Base-by-base conservation (phyloP, 2,888 invertebrate species). In the Gymnoscelis rufifasciata region DNA sequence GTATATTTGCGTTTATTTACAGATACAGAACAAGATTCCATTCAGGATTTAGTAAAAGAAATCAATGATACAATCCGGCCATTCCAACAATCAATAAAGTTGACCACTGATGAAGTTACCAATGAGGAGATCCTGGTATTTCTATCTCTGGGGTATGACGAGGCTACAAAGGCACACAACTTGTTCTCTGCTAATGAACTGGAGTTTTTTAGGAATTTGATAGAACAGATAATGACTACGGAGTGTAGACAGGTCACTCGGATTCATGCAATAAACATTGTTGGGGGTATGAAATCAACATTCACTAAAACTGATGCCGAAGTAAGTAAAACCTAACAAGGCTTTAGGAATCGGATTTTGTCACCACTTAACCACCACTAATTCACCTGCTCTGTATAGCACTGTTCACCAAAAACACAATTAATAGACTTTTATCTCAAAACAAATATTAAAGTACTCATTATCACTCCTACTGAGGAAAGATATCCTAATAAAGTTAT, bases 201-300 rank as follows among this genome's bases (percentile, higher is more conserved):
- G n/a, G 83, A 86, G 46, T 86, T 75, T 51, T 88, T 83, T 46
- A 75, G 83, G 40, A 45, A 80, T 2, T 58, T 88, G 0, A 65
- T 88, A 38, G 83, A 84, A 51, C 71, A 83, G 39, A 84, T 88
- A 24, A 79, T 88, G 72, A 72, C 71, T 1, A 78, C 78, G 8
- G 80, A 81, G 28, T 71, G 74, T 0, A 69, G 87, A 38, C 79
- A 84, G 56, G 66, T 88, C 12, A 74, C 81, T 30, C 71, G 72
- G 7, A 77, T 79, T 10, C 64, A 77, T 70, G 87, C 86, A 1
- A 64, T 83, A 29, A 83, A 83, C 59, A 68, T 83, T 52, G 79
- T 79, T 49, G 67, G 73, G 57, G 71, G 62, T 51, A 73, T 81
- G 71, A 82, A 79, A 56, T 60, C 71, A 1, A 64, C 70, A 14